Evolutionary conservation across 2,888 invertebrate species (phyloP).

Genomic region (Trichopoda pennipes): DNA sequence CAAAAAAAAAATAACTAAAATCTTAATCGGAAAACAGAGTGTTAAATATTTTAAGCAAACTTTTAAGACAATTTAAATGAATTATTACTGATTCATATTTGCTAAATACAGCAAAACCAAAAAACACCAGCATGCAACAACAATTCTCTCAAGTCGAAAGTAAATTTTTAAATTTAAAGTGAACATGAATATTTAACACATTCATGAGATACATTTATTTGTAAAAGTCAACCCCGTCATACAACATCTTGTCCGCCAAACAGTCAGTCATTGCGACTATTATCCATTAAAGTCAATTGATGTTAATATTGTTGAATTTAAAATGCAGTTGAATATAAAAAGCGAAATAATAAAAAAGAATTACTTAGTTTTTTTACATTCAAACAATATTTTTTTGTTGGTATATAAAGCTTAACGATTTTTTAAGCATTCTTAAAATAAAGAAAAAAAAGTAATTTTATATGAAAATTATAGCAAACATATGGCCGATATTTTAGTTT

Average conservation of each 20-base stretch:
- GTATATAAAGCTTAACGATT: slow-evolving; percentile 4
- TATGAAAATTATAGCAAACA: slow-evolving; percentile 44
- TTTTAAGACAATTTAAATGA: slow-evolving; percentile 34
- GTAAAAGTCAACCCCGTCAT: slow-evolving; percentile 3
- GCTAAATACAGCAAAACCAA: background rate
- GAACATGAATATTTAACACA: slow-evolving; percentile 38
- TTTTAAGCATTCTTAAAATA: background rate
- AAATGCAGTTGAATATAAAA: slow-evolving; percentile 16
- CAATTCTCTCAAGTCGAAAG: slow-evolving; percentile 14
- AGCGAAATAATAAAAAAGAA: background rate
- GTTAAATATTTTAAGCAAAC: slow-evolving; percentile 14
- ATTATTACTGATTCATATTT: slow-evolving; percentile 41
- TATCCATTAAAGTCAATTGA: slow-evolving; percentile 59
- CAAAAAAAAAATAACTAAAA: too few relatives aligned
- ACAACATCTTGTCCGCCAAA: background rate
- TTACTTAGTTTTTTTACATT: too few relatives aligned
- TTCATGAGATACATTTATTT: slow-evolving; percentile 34
- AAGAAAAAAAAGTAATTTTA: background rate
- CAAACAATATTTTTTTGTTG: background rate
- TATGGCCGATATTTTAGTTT: slow-evolving; percentile 33
- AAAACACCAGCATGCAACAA: slow-evolving; percentile 24
- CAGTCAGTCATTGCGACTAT: slow-evolving; percentile 24
- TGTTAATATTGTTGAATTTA: slow-evolving; percentile 40
- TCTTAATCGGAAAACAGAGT: background rate
- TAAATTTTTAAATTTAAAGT: slow-evolving; percentile 23